A percentile compares a stretch with the other conserved stretches of the same genome.
Conservation (phyloP, 2,888 invertebrate genomes). For the Crepidodera aurea region DNA sequence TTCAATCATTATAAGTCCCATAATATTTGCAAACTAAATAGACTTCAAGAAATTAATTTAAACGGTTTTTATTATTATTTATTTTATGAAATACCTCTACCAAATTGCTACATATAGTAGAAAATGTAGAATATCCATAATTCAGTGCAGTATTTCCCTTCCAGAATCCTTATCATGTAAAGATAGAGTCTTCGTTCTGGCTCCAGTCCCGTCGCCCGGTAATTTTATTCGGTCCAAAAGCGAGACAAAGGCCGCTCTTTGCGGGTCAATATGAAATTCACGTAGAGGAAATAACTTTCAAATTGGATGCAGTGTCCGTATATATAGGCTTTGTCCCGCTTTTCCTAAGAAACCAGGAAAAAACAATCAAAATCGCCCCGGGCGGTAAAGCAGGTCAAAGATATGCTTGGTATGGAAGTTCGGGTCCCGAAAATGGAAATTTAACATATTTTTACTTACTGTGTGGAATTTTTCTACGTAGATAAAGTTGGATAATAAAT, state of each 20-base stretch:
- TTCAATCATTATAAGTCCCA: no score
- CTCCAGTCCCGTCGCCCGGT: slow-evolving; percentile 35
- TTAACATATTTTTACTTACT: slow-evolving; percentile 6
- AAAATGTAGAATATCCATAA: background rate
- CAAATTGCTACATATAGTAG: background rate
- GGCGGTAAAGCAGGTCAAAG: slow-evolving; percentile 14
- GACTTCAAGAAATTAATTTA: no score
- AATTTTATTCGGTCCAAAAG: slow-evolving; percentile 53
- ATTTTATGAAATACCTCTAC: background rate
- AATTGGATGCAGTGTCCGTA: slow-evolving; percentile 52
- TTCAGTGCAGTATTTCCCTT: background rate
- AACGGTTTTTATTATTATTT: no score
- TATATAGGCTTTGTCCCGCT: slow-evolving; percentile 39
- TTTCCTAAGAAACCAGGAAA: slow-evolving; percentile 11
- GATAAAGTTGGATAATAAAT: background rate
- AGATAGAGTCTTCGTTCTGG: background rate
- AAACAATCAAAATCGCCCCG: slow-evolving; percentile 24
- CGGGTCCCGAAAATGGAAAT: background rate
- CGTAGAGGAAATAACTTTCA: slow-evolving; percentile 53
- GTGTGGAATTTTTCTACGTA: background rate
- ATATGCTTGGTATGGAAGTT: background rate
- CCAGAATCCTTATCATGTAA: slow-evolving; percentile 44
- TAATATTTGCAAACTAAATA: no score
- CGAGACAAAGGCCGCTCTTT: slow-evolving; percentile 18
- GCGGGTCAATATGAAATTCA: slow-evolving; percentile 52